Percentiles rank a stretch among this genome's conserved stretches.
phyloP scores from a whole-genome alignment of 1,140 invertebrate species.

The Daktulosphaira vitifoliae region DNA sequence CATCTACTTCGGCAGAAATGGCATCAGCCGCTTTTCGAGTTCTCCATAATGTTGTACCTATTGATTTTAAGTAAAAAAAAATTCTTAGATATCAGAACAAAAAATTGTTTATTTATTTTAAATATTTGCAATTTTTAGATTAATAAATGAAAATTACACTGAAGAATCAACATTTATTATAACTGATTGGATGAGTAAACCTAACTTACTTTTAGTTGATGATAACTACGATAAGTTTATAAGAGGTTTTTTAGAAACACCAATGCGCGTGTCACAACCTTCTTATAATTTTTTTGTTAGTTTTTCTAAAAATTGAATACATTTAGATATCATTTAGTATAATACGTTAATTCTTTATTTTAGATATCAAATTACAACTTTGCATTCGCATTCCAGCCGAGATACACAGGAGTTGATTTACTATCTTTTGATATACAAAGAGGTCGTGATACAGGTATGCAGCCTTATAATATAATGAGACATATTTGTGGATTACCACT shows the following conservation, averaged over 20 bases:
- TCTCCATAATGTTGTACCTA: not conserved
- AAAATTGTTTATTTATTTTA: too few species aligned
- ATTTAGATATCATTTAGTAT: not conserved
- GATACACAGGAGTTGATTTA: slow-evolving; percentile 71
- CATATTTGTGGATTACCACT: slow-evolving; percentile 64
- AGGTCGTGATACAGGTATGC: slow-evolving; percentile 79
- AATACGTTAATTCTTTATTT: not conserved
- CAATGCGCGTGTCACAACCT: not conserved
- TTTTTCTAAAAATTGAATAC: not conserved
- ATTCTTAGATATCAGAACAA: too few species aligned
- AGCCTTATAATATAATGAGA: slow-evolving; percentile 67
- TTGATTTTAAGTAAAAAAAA: not conserved
- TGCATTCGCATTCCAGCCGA: slow-evolving; percentile 46
- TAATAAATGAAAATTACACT: slow-evolving; percentile 2
- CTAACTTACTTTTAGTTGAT: not conserved
- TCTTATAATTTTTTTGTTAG: slow-evolving; percentile 18
- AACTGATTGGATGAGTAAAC: not conserved
- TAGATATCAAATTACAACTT: slow-evolving; percentile 41
- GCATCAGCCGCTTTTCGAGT: not conserved
- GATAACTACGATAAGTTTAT: slow-evolving; percentile 8
- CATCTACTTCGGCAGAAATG: not conserved
- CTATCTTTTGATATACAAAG: slow-evolving; percentile 78
- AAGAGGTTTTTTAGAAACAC: slow-evolving; percentile 8
- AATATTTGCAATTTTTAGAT: not conserved
- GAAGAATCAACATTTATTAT: not conserved